Conservation (phyloP, 2,797 vertebrate species). For the Tenualosa ilisha region DNA sequence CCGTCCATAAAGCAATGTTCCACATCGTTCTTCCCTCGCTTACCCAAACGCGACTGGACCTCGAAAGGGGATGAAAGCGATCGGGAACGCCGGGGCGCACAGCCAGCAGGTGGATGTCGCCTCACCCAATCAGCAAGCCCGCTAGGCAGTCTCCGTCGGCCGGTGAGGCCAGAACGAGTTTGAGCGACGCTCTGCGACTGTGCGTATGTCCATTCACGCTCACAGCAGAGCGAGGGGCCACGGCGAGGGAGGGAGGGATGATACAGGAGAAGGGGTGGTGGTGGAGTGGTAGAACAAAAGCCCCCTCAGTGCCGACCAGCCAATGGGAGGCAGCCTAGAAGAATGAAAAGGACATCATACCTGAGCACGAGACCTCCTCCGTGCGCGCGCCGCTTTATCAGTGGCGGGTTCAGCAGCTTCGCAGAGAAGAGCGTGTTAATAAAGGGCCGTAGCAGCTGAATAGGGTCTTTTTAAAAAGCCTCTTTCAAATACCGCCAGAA, state of each 20-base stretch:
- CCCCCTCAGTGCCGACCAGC: slow-evolving; percentile 60
- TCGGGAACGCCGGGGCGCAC: slow-evolving; percentile 32
- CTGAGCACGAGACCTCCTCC: slow-evolving; percentile 74
- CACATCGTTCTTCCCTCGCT: slow-evolving; percentile 18
- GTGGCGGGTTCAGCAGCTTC: slow-evolving; percentile 6
- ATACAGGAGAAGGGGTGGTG: slow-evolving; percentile 43
- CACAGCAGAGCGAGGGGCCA: slow-evolving; percentile 49
- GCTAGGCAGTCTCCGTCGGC: slow-evolving; percentile 36
- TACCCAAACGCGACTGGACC: not conserved
- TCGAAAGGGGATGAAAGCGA: slow-evolving; percentile 26
- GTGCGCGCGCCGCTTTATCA: slow-evolving; percentile 39
- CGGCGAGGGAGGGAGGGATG: slow-evolving; percentile 39
- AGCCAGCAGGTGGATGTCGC: slow-evolving; percentile 52
- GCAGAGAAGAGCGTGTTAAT: slow-evolving; percentile 67
- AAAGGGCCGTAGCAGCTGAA: slow-evolving; percentile 70
- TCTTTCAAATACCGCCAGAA: slow-evolving; percentile 78
- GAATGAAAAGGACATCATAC: slow-evolving; percentile 68
- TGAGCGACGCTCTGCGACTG: slow-evolving; percentile 72
- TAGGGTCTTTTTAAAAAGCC: slow-evolving; percentile 64
- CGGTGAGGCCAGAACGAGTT: slow-evolving; percentile 60
- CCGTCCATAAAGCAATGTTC: slow-evolving; percentile 30
- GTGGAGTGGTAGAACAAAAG: slow-evolving; percentile 62
- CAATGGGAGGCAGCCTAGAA: slow-evolving; percentile 58
- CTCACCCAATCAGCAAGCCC: slow-evolving; percentile 47
- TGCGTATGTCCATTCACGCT: slow-evolving; percentile 74